These are phyloP conservation scores for Pao palembangensis DNA, from an alignment of 2,113 vertebrate species.

Conservation along the genomic window DNA sequence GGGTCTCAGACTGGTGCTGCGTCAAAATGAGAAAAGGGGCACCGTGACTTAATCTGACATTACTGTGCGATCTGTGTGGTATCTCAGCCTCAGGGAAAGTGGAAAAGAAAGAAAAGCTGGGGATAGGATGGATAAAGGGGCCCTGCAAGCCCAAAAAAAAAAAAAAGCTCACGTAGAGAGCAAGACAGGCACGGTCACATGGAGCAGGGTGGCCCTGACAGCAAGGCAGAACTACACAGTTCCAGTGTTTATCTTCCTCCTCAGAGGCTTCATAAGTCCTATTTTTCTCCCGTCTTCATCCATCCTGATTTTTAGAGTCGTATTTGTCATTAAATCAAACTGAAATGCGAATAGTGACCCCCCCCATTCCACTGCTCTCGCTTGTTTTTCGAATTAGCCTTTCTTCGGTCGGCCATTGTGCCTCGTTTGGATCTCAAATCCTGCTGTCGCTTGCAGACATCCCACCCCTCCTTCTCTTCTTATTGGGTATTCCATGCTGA, in stretches of 20 bases:
- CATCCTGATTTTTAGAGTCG: not conserved
- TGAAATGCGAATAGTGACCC: slow-evolving; percentile 14
- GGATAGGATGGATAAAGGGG: slow-evolving; percentile 68
- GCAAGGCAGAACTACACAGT: slow-evolving; percentile 44
- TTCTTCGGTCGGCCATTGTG: slow-evolving; percentile 42
- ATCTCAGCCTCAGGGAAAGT: slow-evolving; percentile 66
- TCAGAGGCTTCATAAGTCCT: slow-evolving; percentile 13
- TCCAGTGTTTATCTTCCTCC: slow-evolving; percentile 53
- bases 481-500: slow-evolving; percentile 57
- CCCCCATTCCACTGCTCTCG: not conserved
- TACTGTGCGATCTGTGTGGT: slow-evolving; percentile 74
- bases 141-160: slow-evolving; percentile 63
- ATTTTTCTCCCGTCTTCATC: not conserved
- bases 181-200: slow-evolving; percentile 75
- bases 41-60: slow-evolving; percentile 74
- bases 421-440: slow-evolving; percentile 48
- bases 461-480: slow-evolving; percentile 41
- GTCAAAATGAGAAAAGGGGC: slow-evolving; percentile 66
- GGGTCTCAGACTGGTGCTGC: slow-evolving; percentile 55
- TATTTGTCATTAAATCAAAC: not conserved
- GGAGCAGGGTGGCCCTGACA: slow-evolving; percentile 71
- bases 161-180: slow-evolving; percentile 53
- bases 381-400: slow-evolving; percentile 8
- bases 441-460: slow-evolving; percentile 52
- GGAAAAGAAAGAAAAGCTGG: slow-evolving; percentile 46